phyloP scores from a whole-genome alignment of 2,888 invertebrate species.

The Folsomia candida region DNA sequence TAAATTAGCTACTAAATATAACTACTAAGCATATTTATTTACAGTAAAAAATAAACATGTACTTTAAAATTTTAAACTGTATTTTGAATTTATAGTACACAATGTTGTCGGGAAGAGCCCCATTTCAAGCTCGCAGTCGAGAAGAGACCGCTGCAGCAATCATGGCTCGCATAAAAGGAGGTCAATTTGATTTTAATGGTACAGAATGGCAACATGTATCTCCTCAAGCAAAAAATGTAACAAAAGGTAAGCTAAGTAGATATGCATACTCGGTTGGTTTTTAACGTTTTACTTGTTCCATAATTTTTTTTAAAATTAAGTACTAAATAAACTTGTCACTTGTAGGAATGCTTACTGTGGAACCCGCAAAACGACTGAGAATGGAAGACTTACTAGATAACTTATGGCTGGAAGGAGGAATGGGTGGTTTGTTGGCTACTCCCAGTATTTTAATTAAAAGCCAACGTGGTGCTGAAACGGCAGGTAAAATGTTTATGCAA shows the following conservation, averaged over 20 bases:
- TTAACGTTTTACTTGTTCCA: background rate
- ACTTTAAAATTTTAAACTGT: background rate
- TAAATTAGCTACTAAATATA: no score
- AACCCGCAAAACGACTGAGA: conserved; percentile 69
- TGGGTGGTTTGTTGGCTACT: conserved; percentile 57
- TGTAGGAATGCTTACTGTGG: conserved; percentile 74
- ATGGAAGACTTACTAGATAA: conserved; percentile 67
- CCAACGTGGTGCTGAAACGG: conserved; percentile 57
- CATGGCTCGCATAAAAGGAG: conserved; percentile 75
- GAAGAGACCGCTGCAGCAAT: conserved; percentile 72
- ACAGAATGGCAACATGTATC: conserved; percentile 72
- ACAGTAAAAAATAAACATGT: no score
- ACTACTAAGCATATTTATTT: no score
- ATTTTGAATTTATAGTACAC: conserved; percentile 70
- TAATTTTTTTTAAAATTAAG: conserved; percentile 2
- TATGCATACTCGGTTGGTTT: no score
- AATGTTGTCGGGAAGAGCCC: conserved; percentile 81
- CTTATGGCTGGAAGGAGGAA: conserved; percentile 63
- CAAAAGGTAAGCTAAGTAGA: conserved; percentile 61
- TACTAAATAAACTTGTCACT: no score
- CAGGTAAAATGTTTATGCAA: no score
- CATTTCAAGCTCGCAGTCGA: conserved; percentile 71
- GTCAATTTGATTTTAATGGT: conserved; percentile 74
- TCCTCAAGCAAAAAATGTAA: conserved; percentile 70
- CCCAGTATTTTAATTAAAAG: conserved; percentile 60